phyloP scores from a whole-genome alignment of 2,113 vertebrate species.

The Rhea pennata region DNA sequence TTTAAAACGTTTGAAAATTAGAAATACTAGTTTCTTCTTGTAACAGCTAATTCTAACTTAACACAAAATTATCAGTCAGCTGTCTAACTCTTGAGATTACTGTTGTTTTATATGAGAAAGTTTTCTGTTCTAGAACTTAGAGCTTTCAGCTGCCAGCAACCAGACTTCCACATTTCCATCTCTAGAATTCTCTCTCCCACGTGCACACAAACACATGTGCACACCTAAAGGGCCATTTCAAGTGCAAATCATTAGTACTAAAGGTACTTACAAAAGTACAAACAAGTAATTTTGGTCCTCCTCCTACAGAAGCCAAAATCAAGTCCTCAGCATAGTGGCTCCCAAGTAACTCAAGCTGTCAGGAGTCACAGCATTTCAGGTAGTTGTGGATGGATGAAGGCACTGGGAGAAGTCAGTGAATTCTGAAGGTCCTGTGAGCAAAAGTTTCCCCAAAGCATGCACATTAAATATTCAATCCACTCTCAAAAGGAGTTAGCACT shows the following conservation, averaged over 20 bases:
- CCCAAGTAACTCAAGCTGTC: not conserved
- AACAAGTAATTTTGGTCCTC: not conserved
- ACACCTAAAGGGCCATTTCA: not conserved
- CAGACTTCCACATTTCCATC: not conserved
- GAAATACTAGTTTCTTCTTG: not conserved
- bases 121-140: not conserved
- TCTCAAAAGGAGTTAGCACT: not conserved
- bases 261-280: not conserved
- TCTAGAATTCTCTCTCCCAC: not conserved
- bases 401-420: not conserved
- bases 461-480: not conserved
- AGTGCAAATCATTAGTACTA: not conserved
- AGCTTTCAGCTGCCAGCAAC: not conserved
- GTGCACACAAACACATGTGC: no score
- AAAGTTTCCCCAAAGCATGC: not conserved
- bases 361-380: not conserved
- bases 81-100: not conserved
- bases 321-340: not conserved
- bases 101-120: not conserved
- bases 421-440: not conserved
- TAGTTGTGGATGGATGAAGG: not conserved
- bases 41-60: not conserved
- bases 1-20: not conserved
- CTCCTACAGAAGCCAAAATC: not conserved
- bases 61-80: not conserved